Evolutionary conservation across 2,888 invertebrate species (phyloP).

Genomic region (Himalopsyche anomala): DNA sequence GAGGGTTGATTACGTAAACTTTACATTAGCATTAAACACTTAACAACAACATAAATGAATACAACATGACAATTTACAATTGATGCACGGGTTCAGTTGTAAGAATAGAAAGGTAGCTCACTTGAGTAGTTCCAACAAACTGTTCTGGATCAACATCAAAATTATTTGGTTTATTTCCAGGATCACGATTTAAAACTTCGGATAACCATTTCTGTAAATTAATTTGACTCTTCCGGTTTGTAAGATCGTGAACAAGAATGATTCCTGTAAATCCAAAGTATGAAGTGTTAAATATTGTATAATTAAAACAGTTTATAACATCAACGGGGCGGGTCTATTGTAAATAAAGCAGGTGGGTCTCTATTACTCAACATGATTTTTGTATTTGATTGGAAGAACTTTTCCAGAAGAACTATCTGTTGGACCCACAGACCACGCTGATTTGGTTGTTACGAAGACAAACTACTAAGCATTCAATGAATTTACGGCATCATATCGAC

Average conservation of each 20-base stretch:
- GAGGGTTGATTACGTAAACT: too few species aligned
- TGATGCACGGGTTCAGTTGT: not conserved
- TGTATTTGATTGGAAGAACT: too few species aligned
- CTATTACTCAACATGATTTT: too few species aligned
- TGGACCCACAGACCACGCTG: too few species aligned
- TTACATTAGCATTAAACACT: too few species aligned
- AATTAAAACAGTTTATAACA: conserved; percentile 39
- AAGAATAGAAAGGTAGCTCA: conserved; percentile 66
- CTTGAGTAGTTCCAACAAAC: conserved; percentile 88
- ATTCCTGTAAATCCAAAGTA: conserved; percentile 78
- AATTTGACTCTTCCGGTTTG: conserved; percentile 96
- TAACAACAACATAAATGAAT: too few species aligned
- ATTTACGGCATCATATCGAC: too few species aligned
- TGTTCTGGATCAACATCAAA: conserved; percentile 91
- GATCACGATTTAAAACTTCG: conserved; percentile 90
- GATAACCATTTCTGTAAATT: conserved; percentile 95
- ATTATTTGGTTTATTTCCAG: conserved; percentile 73
- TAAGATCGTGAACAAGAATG: conserved; percentile 97
- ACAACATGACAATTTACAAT: not conserved
- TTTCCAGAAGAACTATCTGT: too few species aligned
- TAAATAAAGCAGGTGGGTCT: too few species aligned
- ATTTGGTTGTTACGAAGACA: too few species aligned
- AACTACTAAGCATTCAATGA: too few species aligned
- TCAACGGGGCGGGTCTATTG: not conserved
- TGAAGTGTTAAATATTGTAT: not conserved